Percentiles rank a stretch among this genome's conserved stretches.
Conservation (phyloP, 2,113 vertebrate genomes). For the Antennarius striatus region DNA sequence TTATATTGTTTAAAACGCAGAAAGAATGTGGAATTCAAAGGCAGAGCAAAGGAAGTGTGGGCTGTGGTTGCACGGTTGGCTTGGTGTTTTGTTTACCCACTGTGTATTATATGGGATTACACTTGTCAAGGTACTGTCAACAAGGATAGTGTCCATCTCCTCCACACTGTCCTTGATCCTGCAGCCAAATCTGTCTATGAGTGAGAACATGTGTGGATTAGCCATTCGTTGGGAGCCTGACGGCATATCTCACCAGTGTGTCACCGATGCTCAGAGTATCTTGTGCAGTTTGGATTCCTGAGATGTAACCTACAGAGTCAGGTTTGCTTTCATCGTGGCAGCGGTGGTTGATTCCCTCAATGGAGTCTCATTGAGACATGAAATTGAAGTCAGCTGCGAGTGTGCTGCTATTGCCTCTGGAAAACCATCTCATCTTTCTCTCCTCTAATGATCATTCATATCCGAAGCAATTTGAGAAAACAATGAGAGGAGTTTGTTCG, state of each 20-base stretch:
- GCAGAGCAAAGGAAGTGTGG: conserved; percentile 69
- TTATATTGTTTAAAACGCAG: conserved; percentile 67
- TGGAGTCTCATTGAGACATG: conserved; percentile 69
- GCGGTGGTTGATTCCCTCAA: conserved; percentile 66
- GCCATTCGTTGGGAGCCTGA: conserved; percentile 57
- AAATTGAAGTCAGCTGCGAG: conserved; percentile 67
- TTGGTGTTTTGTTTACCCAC: conserved; percentile 76
- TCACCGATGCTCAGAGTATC: conserved; percentile 47
- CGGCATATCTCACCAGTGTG: conserved; percentile 58
- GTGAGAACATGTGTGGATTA: conserved; percentile 80
- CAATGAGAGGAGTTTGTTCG: conserved; percentile 44
- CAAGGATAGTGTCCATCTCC: conserved; percentile 80
- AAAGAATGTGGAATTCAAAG: conserved; percentile 73
- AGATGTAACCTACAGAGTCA: conserved; percentile 57
- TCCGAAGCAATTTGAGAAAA: conserved; percentile 59
- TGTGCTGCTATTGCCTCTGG: conserved; percentile 44
- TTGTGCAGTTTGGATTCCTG: conserved; percentile 50
- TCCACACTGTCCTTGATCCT: conserved; percentile 76
- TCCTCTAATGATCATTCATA: conserved; percentile 64
- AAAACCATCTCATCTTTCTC: conserved; percentile 59
- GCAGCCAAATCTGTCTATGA: conserved; percentile 72
- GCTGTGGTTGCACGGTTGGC: conserved; percentile 72
- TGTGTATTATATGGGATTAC: conserved; percentile 77
- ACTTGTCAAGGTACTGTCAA: conserved; percentile 84
- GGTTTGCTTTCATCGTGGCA: conserved; percentile 58